These are phyloP conservation scores for Caiman crocodilus DNA, from an alignment of 2,797 vertebrate species.

Conservation along the genomic window DNA sequence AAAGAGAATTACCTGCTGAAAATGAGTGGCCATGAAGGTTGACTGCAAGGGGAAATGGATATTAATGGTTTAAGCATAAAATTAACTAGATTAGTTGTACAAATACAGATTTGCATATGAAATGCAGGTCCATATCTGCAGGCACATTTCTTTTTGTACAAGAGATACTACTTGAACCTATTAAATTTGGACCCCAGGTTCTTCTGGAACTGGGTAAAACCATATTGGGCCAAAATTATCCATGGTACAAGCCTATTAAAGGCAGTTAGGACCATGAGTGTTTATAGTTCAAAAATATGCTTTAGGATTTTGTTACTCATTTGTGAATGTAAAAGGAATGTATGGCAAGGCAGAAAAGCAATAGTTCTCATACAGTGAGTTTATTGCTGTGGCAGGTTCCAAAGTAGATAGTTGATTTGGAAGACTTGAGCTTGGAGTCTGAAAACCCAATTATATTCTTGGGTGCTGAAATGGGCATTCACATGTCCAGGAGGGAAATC, in stretches of 20 bases:
- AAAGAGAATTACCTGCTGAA: neutral
- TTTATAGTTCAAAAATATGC: neutral
- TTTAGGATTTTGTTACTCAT: neutral
- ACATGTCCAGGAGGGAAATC: too few species aligned
- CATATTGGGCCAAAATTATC: neutral
- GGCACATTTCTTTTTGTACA: neutral
- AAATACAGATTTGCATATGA: neutral
- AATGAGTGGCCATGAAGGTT: neutral
- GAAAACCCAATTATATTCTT: neutral
- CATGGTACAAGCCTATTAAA: neutral
- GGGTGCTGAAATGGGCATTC: neutral
- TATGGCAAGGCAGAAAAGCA: neutral
- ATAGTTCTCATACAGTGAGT: neutral
- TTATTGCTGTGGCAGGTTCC: neutral
- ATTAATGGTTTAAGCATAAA: neutral
- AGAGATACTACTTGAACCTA: neutral
- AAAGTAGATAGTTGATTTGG: neutral
- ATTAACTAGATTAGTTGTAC: neutral
- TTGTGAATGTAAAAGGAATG: neutral
- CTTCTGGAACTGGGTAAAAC: conserved; percentile 6
- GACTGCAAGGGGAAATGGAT: neutral
- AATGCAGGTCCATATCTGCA: neutral
- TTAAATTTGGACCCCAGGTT: neutral
- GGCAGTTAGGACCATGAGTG: neutral
- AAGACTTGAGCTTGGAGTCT: neutral